Evolutionary conservation across 1,140 invertebrate genomes (phyloP).

Genomic region (Drosophila arawakana): DNA sequence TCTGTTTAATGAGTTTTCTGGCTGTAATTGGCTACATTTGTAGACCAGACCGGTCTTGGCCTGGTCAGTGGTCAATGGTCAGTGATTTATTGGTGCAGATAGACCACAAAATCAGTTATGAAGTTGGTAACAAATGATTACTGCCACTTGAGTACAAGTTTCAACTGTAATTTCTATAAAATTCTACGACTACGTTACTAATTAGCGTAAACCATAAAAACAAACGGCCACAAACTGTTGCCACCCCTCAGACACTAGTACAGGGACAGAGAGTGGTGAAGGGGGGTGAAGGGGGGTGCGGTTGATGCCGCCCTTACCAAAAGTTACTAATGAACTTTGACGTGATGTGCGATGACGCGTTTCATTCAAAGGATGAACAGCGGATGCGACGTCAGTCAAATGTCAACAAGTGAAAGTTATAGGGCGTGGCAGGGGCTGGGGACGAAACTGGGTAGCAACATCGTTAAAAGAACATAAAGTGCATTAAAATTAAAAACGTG

Average conservation of each 20-base stretch:
- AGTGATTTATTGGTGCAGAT: slow-evolving; percentile 47
- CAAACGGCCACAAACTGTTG: slow-evolving; percentile 51
- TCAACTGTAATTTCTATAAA: slow-evolving; percentile 74
- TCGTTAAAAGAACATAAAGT: slow-evolving; percentile 75
- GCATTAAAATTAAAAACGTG: slow-evolving; percentile 84
- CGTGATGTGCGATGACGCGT: slow-evolving; percentile 64
- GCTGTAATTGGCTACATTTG: slow-evolving; percentile 55
- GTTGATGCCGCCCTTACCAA: slow-evolving; percentile 32
- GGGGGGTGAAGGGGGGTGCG: background rate
- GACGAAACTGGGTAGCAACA: slow-evolving; percentile 25
- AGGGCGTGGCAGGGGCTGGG: slow-evolving; percentile 33
- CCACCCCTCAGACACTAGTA: slow-evolving; percentile 24
- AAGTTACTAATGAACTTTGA: slow-evolving; percentile 77
- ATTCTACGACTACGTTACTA: slow-evolving; percentile 84
- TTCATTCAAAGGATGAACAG: slow-evolving; percentile 24
- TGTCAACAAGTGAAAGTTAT: slow-evolving; percentile 78
- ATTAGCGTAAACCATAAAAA: slow-evolving; percentile 84
- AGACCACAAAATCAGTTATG: slow-evolving; percentile 4
- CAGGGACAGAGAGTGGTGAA: background rate
- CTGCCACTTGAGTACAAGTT: slow-evolving; percentile 56
- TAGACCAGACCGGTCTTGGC: background rate
- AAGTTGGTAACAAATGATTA: slow-evolving; percentile 38
- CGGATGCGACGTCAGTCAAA: slow-evolving; percentile 33
- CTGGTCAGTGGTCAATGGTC: background rate
- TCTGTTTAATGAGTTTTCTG: slow-evolving; percentile 53